These are phyloP conservation scores for Hylaea fasciaria DNA, from an alignment of 2,888 invertebrate species.

Conservation along the genomic window DNA sequence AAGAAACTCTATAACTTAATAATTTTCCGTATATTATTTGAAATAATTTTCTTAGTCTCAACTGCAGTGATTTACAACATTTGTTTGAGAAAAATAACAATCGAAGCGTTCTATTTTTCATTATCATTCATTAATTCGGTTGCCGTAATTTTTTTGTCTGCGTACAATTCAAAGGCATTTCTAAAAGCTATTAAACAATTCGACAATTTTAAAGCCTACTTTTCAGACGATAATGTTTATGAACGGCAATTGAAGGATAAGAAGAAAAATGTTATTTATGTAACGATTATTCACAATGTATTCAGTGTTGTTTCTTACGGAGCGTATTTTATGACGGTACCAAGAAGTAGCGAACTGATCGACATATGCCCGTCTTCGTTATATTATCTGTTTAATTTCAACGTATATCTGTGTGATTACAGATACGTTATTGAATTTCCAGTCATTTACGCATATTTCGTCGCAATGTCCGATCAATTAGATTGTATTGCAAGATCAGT, in stretches of 20 bases:
- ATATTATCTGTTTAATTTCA: neutral
- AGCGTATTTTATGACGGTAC: neutral
- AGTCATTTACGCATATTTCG: slow-evolving; percentile 17
- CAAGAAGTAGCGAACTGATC: neutral
- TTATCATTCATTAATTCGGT: slow-evolving; percentile 19
- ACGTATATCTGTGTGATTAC: slow-evolving; percentile 1
- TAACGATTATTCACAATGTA: neutral
- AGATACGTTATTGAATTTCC: slow-evolving; percentile 23
- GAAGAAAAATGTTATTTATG: slow-evolving; percentile 8
- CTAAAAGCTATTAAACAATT: slow-evolving; percentile 9
- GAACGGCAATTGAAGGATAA: neutral
- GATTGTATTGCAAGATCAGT: slow-evolving; percentile 25
- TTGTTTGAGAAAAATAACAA: neutral
- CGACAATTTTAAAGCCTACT: slow-evolving; percentile 12
- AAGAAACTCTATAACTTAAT: slow-evolving; percentile 25
- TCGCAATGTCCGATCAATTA: slow-evolving; percentile 9
- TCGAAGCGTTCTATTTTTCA: neutral
- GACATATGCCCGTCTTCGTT: neutral
- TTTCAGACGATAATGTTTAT: slow-evolving; percentile 13
- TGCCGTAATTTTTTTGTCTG: slow-evolving; percentile 9
- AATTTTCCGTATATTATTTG: slow-evolving; percentile 24
- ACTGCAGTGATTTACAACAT: neutral
- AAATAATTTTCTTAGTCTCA: slow-evolving; percentile 10
- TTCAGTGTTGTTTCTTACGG: neutral
- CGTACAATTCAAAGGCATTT: slow-evolving; percentile 19